Conservation (phyloP, 2,888 invertebrate species). For the Cerastis rubricosa region DNA sequence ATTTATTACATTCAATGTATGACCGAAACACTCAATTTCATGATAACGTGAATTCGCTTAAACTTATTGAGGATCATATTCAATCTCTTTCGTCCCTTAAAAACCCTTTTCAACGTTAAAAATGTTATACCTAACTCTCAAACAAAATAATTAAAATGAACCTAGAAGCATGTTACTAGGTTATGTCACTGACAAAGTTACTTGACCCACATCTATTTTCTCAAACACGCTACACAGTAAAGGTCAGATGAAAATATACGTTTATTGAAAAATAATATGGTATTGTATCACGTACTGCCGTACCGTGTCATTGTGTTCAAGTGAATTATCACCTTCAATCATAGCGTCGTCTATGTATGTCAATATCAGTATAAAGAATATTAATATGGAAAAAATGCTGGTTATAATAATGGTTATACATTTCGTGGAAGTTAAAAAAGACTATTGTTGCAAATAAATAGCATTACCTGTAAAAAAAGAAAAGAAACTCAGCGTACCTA, state of each 20-base stretch:
- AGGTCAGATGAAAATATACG: constrained; percentile 75
- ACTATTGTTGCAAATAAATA: neutral
- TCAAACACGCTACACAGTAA: constrained; percentile 69
- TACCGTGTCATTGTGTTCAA: constrained; percentile 64
- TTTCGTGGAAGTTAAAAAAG: neutral
- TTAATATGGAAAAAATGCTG: constrained; percentile 16
- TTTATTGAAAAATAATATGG: constrained; percentile 74
- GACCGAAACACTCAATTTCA: neutral
- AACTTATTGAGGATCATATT: neutral
- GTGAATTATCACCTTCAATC: constrained; percentile 66
- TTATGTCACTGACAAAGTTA: constrained; percentile 60
- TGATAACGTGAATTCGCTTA: neutral
- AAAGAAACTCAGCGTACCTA: neutral
- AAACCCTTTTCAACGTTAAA: neutral
- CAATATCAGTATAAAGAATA: constrained; percentile 45
- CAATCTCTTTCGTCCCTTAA: neutral
- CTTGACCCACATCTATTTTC: constrained; percentile 77
- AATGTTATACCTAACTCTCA: neutral
- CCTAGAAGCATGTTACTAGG: constrained; percentile 37
- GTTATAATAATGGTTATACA: neutral
- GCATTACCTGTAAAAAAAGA: neutral
- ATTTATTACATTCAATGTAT: constrained; percentile 26
- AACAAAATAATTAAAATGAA: constrained; percentile 31
- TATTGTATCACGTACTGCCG: constrained; percentile 64
- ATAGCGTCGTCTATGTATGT: constrained; percentile 47